Evolutionary conservation across 1,140 invertebrate species (phyloP).

Genomic region (Uloborus diversus): DNA sequence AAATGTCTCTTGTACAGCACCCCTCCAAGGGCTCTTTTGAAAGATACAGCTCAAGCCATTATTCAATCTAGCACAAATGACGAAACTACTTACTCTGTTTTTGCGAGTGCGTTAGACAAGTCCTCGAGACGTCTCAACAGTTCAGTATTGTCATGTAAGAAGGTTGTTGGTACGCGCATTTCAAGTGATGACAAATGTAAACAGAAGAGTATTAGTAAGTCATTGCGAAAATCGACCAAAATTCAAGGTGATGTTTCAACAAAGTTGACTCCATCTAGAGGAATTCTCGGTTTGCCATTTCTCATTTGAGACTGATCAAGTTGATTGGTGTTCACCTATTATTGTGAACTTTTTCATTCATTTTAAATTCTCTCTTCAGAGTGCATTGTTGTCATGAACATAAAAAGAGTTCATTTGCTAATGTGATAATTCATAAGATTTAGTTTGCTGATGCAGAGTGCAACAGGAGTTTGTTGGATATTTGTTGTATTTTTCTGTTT

Average conservation of each 20-base stretch:
- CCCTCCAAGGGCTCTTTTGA: not conserved
- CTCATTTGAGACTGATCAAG: no score
- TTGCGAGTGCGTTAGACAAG: conserved; percentile 16
- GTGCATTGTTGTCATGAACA: no score
- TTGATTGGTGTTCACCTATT: no score
- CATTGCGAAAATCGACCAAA: not conserved
- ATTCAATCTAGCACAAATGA: not conserved
- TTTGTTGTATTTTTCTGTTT: no score
- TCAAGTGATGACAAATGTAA: conserved; percentile 6
- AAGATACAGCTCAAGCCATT: not conserved
- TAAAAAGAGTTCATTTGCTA: no score
- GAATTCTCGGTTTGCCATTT: conserved; percentile 45
- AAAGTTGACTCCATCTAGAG: conserved; percentile 37
- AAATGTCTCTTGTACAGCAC: not conserved
- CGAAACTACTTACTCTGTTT: conserved; percentile 25
- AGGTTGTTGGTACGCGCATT: conserved; percentile 20
- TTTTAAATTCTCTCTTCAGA: no score
- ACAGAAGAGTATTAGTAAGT: conserved; percentile 11
- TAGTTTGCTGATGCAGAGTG: no score
- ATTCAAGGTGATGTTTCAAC: not conserved
- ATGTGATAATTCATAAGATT: no score
- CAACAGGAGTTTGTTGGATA: no score
- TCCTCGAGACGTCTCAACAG: conserved; percentile 8
- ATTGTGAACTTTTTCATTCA: no score
- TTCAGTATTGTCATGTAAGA: conserved; percentile 25